Conservation (phyloP, 2,888 invertebrate species). For the Cremastobaeus sp. region DNA sequence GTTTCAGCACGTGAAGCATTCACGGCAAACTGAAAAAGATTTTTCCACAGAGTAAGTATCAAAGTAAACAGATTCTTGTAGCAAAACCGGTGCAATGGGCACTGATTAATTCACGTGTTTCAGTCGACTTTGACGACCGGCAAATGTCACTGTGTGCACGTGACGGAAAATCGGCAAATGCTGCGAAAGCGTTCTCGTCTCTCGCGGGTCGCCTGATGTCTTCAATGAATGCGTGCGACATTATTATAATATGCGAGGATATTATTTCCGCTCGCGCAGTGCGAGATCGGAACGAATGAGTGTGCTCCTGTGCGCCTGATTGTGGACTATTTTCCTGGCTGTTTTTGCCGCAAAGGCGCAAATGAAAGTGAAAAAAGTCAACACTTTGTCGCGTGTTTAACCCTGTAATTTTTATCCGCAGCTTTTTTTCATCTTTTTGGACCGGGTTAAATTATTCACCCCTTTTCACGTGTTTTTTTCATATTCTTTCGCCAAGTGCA, state of each 20-base stretch:
- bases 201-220: constrained; percentile 15
- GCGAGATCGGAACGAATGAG: constrained; percentile 10
- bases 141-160: constrained; percentile 39
- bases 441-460: too few species aligned
- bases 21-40: neutral
- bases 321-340: too few species aligned
- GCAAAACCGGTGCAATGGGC: constrained; percentile 27
- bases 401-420: too few species aligned
- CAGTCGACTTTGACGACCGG: constrained; percentile 27
- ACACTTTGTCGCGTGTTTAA: too few species aligned
- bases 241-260: too few species aligned
- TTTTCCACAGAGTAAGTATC: too few species aligned
- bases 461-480: too few species aligned
- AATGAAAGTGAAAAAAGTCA: too few species aligned
- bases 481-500: too few species aligned
- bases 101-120: constrained; percentile 43
- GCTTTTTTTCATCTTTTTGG: too few species aligned
- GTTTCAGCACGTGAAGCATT: constrained; percentile 19
- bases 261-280: constrained; percentile 29
- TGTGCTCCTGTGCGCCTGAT: too few species aligned
- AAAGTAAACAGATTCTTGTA: constrained; percentile 4
- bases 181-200: constrained; percentile 17
- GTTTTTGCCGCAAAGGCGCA: too few species aligned
- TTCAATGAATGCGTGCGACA: constrained; percentile 19
- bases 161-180: constrained; percentile 22